Conservation (phyloP, 2,797 vertebrate species). For the Yasuhikotakia modesta region DNA sequence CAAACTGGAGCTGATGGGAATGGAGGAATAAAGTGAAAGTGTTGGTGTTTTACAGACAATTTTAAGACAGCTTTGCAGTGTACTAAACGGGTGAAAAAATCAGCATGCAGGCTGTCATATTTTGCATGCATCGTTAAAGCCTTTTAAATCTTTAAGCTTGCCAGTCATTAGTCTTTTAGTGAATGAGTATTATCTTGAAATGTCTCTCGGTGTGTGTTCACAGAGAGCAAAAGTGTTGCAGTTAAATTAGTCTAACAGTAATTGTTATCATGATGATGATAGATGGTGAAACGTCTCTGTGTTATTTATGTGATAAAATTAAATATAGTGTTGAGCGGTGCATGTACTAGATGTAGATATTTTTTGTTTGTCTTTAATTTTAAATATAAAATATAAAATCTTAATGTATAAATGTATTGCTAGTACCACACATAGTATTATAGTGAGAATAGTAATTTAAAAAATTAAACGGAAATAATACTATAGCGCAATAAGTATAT, state of each 20-base stretch:
- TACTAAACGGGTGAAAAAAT: conserved; percentile 29
- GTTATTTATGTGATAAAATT: conserved; percentile 13
- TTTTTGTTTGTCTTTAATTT: background rate
- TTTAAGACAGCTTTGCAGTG: conserved; percentile 14
- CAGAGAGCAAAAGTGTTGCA: conserved; percentile 29
- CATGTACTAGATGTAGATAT: background rate
- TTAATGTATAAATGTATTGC: too few species aligned
- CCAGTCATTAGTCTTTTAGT: conserved; percentile 37
- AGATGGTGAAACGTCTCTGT: conserved; percentile 32
- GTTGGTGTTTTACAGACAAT: conserved; percentile 32
- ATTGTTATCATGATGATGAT: conserved; percentile 41
- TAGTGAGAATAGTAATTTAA: too few species aligned
- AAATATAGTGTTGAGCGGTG: background rate
- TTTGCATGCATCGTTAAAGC: conserved; percentile 22
- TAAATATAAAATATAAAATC: too few species aligned
- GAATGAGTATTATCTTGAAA: conserved; percentile 28
- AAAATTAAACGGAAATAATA: too few species aligned
- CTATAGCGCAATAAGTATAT: too few species aligned
- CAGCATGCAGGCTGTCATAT: conserved; percentile 42
- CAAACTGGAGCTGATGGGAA: conserved; percentile 28
- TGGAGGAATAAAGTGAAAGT: conserved; percentile 40
- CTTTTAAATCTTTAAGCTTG: conserved; percentile 43
- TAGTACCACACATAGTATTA: too few species aligned
- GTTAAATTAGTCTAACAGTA: conserved; percentile 39
- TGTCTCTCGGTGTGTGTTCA: conserved; percentile 49